These are phyloP conservation scores for Tetrao urogallus DNA, from an alignment of 2,113 vertebrate species.

Conservation along the genomic window DNA sequence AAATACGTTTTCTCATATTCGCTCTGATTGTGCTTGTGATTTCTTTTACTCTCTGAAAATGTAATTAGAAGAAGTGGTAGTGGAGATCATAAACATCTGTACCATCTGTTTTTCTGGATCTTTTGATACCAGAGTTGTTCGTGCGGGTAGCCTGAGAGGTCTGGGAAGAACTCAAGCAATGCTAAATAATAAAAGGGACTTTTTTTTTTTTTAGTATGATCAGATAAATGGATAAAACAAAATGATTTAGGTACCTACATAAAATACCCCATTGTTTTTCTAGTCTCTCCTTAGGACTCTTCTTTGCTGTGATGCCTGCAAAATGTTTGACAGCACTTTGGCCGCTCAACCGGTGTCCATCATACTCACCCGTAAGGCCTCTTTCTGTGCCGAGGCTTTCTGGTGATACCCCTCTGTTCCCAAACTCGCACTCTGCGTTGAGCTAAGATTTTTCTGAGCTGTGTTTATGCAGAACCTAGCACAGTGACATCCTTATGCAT, in stretches of 20 bases:
- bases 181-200: not conserved
- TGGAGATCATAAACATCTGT: not conserved
- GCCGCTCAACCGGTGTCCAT: not conserved
- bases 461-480: conserved; percentile 3
- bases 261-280: not conserved
- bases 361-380: not conserved
- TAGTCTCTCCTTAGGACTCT: not conserved
- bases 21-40: not conserved
- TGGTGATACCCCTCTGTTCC: not conserved
- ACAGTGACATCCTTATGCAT: not conserved
- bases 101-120: not conserved
- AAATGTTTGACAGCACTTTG: not conserved
- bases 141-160: not conserved
- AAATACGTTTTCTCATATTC: not conserved
- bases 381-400: not conserved
- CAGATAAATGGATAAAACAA: not conserved
- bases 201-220: not conserved
- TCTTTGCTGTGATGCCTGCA: not conserved
- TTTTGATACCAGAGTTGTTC: not conserved
- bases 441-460: not conserved
- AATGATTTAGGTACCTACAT: not conserved
- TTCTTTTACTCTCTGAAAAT: conserved; percentile 13
- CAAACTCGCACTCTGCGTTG: not conserved
- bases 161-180: not conserved
- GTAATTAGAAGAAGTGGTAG: not conserved